Base-by-base conservation (phyloP, 1,140 invertebrate genomes). In the Ceratosolen solmsi region DNA sequence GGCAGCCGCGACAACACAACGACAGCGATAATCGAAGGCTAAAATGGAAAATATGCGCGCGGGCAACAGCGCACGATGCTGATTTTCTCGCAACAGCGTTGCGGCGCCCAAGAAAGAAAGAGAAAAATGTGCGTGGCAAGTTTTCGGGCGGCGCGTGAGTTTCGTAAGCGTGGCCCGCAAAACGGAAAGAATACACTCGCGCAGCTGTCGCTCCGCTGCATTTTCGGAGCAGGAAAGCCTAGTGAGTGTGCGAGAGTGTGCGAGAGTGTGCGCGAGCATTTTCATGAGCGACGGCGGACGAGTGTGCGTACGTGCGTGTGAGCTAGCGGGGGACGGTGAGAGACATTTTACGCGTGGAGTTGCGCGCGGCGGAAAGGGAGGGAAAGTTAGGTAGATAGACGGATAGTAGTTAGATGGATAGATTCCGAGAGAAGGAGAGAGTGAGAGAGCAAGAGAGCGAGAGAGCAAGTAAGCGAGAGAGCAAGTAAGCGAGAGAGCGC, bases 141-240 rank as follows among this genome's bases (percentile, higher is more conserved):
- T 30, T 46, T 25, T 15, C 33, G 72, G 38, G 27, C 27, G 15
- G 51, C 49, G 56, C 7, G n/a, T 30, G 41, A 36, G 72, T 80
- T 80, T 74, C 79, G 79, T 75, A 46, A 75, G 65, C 77, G 77
- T 4, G 58, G 41, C 58, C 46, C 72, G 60, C 79, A 70, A 81
- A 81, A 75, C 25, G 77, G 65, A 79, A 79, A 79, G 65, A 71
- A 79, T 46, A 49, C 65, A 4, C 71, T 68, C 36, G 72, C 79
- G 79, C 79, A 75, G 79, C 79, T 75, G 79, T 75, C 72, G 79
- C 36, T 63, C 17, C 73, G 54, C 56, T 80, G 79, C 79, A 80
- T 80, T 80, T 80, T 80, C 71, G 79, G 54, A 36, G 71, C 41
- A 65, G 56, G 71, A 74, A 72, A 72, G 54, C 51, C 51, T 20